Evolutionary conservation across 2,113 vertebrate species (phyloP), one percentile per base, ranked within the genome.

Genomic region (Haemorhous mexicanus): DNA sequence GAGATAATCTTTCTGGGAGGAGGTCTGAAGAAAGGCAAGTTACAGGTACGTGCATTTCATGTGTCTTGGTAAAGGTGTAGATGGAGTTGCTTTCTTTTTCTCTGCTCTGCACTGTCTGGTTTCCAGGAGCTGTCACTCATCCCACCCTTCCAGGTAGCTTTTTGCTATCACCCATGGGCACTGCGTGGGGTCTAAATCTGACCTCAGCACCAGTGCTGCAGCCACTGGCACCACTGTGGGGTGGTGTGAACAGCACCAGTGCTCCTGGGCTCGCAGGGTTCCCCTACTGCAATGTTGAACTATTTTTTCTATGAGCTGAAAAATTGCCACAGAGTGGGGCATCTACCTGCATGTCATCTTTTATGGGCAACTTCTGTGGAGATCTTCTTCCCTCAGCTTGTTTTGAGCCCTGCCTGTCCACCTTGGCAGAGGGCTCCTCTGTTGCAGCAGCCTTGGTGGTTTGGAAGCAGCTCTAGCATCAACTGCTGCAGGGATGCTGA

Each of bases 11-110:
- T 67, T 77, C 17, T 78, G n/a, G 84, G 33, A 96, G 67, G 59
- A 93, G 47, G 11, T 83, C 92, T 84, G 92, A 90, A 93, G 79
- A 56, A 84, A 96, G 68, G 43, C 7, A 1, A 86, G 24, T 67
- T 77, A 44, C 79, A 96, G 96, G 92, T 97, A 97, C 0, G 93
- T 95, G 64, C 43, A 16, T 90, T 96, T 88, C 41, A n/a, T 89
- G 32, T 16, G 4, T 77, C 59, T 84, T 62, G 72, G 26, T 84
- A 56, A 74, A 90, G 10, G 30, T 6, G 1, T 32, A 23, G 28
- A 24, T 37, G n/a, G 78, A 78, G 13, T 11, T 69, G 23, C 43
- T 90, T 91, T 5, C 61, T 88, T 80, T 83, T 33, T 37, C 52
- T 93, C 47, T 3, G 5, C 27, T 87, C 67, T 93, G 33, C 39